A percentile compares a stretch with the other conserved stretches of the same genome.
Conservation (phyloP, 2,113 vertebrate species). For the Ariopsis seemanni region DNA sequence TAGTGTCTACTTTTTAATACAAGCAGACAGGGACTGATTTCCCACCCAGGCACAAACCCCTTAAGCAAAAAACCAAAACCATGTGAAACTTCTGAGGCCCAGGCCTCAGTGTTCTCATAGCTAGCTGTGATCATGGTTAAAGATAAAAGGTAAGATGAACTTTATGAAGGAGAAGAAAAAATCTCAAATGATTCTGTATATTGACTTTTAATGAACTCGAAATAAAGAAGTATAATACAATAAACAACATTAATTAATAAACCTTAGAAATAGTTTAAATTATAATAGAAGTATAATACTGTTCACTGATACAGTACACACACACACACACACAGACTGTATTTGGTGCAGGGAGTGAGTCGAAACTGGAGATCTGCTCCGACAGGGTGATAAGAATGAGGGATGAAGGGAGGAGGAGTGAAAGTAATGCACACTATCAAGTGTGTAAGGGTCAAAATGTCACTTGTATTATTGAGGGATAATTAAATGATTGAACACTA, state of each 20-base stretch:
- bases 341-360: background rate
- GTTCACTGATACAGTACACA: background rate
- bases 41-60: background rate
- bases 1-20: no score
- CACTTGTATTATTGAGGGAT: background rate
- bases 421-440: background rate
- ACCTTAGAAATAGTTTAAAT: background rate
- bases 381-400: constrained; percentile 33
- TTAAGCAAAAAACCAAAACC: background rate
- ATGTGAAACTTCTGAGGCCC: background rate
- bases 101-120: background rate
- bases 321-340: background rate
- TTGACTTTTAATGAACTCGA: background rate
- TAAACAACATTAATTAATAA: background rate
- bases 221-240: background rate
- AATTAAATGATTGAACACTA: background rate
- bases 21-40: background rate
- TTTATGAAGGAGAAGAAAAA: background rate
- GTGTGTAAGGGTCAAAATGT: background rate
- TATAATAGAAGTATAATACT: background rate
- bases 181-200: background rate
- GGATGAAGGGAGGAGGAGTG: constrained; percentile 26
- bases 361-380: background rate
- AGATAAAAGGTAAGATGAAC: background rate
- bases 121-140: background rate